These are phyloP conservation scores for Odontocolon sp. DNA, from an alignment of 2,888 invertebrate species.

Conservation along the genomic window DNA sequence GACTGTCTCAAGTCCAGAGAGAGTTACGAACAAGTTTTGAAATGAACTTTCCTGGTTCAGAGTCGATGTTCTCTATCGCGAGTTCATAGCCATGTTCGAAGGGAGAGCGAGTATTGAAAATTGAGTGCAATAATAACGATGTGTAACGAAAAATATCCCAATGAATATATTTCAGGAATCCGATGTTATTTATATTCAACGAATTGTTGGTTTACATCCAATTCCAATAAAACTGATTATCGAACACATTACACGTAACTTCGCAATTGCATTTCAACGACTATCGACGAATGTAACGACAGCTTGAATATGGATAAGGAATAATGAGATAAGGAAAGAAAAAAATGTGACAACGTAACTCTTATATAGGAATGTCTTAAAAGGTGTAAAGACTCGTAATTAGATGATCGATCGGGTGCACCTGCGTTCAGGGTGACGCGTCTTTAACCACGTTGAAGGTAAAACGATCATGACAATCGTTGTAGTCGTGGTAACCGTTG, in stretches of 20 bases:
- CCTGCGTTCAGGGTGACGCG: conserved; percentile 67
- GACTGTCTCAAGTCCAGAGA: background rate
- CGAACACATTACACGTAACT: conserved; percentile 39
- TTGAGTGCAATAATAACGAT: too few species aligned
- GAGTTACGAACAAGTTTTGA: conserved; percentile 47
- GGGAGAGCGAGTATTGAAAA: too few species aligned
- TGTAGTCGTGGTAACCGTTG: background rate
- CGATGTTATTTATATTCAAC: too few species aligned
- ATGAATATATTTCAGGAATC: background rate
- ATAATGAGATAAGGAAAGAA: conserved; percentile 1
- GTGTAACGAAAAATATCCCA: background rate
- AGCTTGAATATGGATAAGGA: conserved; percentile 29
- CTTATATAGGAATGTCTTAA: conserved; percentile 64
- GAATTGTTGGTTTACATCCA: background rate
- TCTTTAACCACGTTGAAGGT: conserved; percentile 20
- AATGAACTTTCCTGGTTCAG: conserved; percentile 7
- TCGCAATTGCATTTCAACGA: conserved; percentile 48
- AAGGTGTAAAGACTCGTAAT: conserved; percentile 71
- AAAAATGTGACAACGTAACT: conserved; percentile 43
- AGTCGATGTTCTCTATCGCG: background rate
- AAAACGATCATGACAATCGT: conserved; percentile 8
- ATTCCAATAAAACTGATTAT: conserved; percentile 22
- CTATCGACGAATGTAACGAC: conserved; percentile 43
- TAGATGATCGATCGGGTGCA: conserved; percentile 72
- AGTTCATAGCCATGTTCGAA: background rate